These are phyloP conservation scores for Chrysodeixis includens DNA, from an alignment of 2,888 invertebrate genomes.

Conservation along the genomic window DNA sequence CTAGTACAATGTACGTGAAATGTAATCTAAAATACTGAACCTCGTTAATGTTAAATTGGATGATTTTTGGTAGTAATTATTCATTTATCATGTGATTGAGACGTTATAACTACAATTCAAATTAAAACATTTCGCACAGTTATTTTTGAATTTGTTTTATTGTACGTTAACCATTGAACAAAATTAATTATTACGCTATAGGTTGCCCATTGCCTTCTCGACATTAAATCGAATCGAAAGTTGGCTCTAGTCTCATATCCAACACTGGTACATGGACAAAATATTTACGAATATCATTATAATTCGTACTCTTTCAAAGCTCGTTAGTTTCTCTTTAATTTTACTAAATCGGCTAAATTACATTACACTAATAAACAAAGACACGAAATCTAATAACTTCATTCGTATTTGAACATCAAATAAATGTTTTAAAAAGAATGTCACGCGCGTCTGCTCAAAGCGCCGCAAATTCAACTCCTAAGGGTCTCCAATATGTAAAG, in stretches of 20 bases:
- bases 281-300: too few species aligned
- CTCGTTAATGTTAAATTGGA: conserved; percentile 1
- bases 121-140: too few species aligned
- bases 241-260: too few species aligned
- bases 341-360: not conserved
- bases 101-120: too few species aligned
- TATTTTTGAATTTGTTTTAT: too few species aligned
- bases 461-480: conserved; percentile 40
- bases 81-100: not conserved
- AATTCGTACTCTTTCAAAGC: too few species aligned
- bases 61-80: not conserved
- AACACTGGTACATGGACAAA: too few species aligned
- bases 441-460: conserved; percentile 44
- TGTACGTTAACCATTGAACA: too few species aligned
- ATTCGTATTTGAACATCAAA: conserved; percentile 36
- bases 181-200: too few species aligned
- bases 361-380: conserved; percentile 4
- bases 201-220: too few species aligned
- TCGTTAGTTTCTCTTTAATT: too few species aligned
- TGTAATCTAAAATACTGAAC: not conserved
- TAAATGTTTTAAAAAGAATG: conserved; percentile 23
- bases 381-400: conserved; percentile 21
- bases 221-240: too few species aligned
- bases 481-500: conserved; percentile 44
- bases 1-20: not conserved